These are phyloP conservation scores for Sphaerodactylus townsendi DNA, from an alignment of 2,113 vertebrate species.

Conservation along the genomic window DNA sequence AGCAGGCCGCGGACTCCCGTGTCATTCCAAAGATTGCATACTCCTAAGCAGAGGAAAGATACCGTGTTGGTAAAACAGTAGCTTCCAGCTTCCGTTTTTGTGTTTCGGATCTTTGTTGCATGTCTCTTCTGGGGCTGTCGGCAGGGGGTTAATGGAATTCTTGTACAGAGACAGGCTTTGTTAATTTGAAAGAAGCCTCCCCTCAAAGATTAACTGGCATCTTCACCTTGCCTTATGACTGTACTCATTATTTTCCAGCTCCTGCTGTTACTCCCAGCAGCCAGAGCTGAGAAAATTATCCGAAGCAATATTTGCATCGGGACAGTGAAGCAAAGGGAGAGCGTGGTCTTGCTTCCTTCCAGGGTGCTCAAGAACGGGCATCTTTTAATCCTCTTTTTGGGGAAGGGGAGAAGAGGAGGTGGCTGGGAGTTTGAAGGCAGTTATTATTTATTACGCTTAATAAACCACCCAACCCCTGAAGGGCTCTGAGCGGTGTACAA, in stretches of 20 bases:
- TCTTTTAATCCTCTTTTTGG: constrained; percentile 43
- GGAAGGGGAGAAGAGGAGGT: too few relatives aligned
- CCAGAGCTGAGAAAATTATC: constrained; percentile 52
- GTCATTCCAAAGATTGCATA: background rate
- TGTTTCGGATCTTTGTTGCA: constrained; percentile 10
- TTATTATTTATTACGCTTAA: too few relatives aligned
- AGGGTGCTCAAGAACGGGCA: constrained; percentile 42
- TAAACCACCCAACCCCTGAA: too few relatives aligned
- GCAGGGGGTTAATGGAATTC: constrained; percentile 52
- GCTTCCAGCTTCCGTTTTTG: constrained; percentile 39
- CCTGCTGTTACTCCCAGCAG: constrained; percentile 58
- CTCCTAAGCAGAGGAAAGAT: background rate
- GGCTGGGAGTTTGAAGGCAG: background rate
- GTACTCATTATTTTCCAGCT: constrained; percentile 49
- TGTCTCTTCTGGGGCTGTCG: constrained; percentile 24
- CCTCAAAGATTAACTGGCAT: constrained; percentile 10
- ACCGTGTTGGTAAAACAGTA: background rate
- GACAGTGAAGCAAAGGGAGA: constrained; percentile 40
- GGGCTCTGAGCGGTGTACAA: too few relatives aligned
- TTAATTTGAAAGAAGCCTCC: background rate
- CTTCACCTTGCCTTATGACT: constrained; percentile 41
- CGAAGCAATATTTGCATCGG: constrained; percentile 51
- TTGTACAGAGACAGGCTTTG: constrained; percentile 15
- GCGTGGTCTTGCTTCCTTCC: constrained; percentile 8
- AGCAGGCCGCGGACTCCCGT: background rate